phyloP scores from a whole-genome alignment of 2,888 invertebrate species.

The Heliconius aoede region DNA sequence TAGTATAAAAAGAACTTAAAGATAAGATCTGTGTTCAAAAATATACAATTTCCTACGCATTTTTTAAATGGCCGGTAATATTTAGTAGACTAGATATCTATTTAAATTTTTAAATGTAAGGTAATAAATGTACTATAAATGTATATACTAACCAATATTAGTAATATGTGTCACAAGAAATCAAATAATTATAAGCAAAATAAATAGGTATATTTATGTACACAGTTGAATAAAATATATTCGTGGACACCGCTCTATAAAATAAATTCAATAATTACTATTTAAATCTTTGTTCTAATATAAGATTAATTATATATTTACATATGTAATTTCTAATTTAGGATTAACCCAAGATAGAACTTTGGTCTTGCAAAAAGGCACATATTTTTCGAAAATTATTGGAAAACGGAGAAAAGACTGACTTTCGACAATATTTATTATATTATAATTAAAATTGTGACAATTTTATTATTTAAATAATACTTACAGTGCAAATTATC shows the following conservation, averaged over 20 bases:
- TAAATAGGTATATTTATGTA: background rate
- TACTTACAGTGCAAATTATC: constrained; percentile 28
- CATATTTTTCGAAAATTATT: no score
- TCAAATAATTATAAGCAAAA: background rate
- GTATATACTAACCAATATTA: background rate
- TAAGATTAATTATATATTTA: background rate
- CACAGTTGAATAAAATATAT: background rate
- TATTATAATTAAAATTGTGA: no score
- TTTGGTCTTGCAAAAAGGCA: no score
- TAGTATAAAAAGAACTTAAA: no score
- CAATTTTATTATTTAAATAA: background rate
- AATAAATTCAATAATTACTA: background rate
- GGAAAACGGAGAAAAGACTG: no score
- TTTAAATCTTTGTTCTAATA: background rate
- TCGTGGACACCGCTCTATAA: background rate
- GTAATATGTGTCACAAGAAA: background rate
- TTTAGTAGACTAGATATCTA: background rate
- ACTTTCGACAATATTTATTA: no score
- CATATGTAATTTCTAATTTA: background rate
- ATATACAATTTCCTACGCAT: no score
- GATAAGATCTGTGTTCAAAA: no score
- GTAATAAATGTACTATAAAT: background rate
- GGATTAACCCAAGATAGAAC: no score
- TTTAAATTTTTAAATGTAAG: background rate
- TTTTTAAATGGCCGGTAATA: background rate